Evolutionary conservation across 2,113 vertebrate species (phyloP).

Genomic region (Bos taurus): DNA sequence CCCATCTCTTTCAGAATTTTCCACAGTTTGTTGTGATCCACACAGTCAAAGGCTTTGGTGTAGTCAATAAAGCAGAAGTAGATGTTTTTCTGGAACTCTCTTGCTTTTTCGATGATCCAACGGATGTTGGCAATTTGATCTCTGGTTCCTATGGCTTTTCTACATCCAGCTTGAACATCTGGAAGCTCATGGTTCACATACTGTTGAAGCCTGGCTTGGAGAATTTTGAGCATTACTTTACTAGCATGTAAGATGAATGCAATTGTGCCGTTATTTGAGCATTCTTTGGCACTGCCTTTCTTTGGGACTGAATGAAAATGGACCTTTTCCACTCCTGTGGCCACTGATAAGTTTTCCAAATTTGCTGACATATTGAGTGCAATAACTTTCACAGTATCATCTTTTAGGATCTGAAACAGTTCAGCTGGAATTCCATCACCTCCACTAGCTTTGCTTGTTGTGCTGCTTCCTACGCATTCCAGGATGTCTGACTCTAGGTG

Average conservation of each 20-base stretch:
- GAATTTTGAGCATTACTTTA: no score
- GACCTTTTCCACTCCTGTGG: no score
- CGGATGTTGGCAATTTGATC: background rate
- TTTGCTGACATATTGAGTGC: background rate
- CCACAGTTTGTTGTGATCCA: background rate
- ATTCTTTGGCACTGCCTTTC: no score
- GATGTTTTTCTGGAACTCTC: background rate
- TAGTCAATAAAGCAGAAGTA: background rate
- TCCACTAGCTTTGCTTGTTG: background rate
- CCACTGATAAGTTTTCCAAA: background rate
- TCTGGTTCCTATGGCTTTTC: background rate
- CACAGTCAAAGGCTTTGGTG: background rate
- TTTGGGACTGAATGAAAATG: no score
- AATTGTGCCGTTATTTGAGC: no score
- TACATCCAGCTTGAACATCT: background rate
- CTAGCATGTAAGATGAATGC: no score
- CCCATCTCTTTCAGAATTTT: background rate
- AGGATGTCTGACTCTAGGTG: background rate
- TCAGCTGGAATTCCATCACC: background rate
- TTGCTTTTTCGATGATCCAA: background rate
- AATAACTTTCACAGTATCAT: background rate
- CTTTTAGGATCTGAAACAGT: background rate
- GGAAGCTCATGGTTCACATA: no score
- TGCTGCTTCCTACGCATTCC: accelerated
- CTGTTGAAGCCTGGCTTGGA: no score